Conservation (phyloP, 1,140 invertebrate genomes). For the Riptortus pedestris region DNA sequence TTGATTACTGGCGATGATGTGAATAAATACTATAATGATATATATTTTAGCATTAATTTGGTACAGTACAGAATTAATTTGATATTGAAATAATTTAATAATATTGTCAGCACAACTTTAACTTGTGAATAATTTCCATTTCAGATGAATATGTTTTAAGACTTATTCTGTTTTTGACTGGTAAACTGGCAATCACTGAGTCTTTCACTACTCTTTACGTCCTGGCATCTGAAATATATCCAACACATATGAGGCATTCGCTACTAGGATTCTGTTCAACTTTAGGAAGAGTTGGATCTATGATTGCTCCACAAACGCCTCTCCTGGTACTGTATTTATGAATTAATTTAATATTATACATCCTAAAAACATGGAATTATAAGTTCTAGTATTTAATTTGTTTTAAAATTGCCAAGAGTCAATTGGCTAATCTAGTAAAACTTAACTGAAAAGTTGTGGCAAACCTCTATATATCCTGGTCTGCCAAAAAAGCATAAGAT, state of each 20-base stretch:
- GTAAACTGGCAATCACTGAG: constrained; percentile 60
- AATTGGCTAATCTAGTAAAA: background rate
- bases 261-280: constrained; percentile 57
- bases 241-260: constrained; percentile 53
- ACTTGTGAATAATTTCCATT: background rate
- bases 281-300: constrained; percentile 55
- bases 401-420: background rate
- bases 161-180: constrained; percentile 50
- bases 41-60: too few relatives aligned
- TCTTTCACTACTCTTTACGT: constrained; percentile 61
- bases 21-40: too few relatives aligned
- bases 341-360: background rate
- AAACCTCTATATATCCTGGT: background rate
- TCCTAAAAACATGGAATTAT: too few relatives aligned
- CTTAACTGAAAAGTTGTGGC: too few relatives aligned
- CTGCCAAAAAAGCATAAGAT: background rate
- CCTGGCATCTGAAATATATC: constrained; percentile 62
- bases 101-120: background rate
- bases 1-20: too few relatives aligned
- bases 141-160: background rate
- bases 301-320: constrained; percentile 55
- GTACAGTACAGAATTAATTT: too few relatives aligned
- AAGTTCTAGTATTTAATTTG: too few relatives aligned
- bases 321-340: constrained; percentile 41
- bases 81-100: constrained; percentile 15